Percentiles rank a stretch among this genome's conserved stretches.
These are phyloP conservation scores for Bilobella aurantiaca DNA, from an alignment of 1,140 invertebrate genomes.

Conservation along the genomic window DNA sequence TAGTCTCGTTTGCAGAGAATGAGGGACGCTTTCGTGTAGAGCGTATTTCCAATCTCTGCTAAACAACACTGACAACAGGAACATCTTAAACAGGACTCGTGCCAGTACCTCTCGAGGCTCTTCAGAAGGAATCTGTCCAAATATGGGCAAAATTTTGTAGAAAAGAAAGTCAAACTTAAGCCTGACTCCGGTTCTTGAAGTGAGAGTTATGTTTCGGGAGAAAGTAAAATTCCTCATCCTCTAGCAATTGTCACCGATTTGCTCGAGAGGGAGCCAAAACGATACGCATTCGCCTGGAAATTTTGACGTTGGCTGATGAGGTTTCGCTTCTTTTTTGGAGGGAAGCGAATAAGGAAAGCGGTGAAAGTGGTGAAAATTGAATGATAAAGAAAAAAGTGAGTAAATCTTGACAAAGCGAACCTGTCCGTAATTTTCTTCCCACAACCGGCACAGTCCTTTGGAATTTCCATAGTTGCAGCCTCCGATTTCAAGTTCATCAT, in stretches of 20 bases:
- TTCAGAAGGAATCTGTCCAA: slow-evolving; percentile 54
- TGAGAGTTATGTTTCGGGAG: background rate
- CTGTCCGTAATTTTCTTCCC: slow-evolving; percentile 76
- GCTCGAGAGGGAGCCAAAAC: background rate
- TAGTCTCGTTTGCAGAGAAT: slow-evolving; percentile 88
- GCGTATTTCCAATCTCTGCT: slow-evolving; percentile 80
- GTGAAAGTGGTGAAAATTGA: background rate
- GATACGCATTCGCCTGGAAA: background rate
- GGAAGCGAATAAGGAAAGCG: background rate
- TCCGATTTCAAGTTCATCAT: slow-evolving; percentile 50
- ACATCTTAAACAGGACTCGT: slow-evolving; percentile 88
- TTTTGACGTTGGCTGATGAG: background rate
- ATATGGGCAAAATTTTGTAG: no score
- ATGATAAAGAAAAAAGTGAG: background rate
- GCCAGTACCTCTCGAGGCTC: slow-evolving; percentile 80
- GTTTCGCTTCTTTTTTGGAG: background rate
- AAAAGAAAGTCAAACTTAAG: no score
- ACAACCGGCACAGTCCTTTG: slow-evolving; percentile 68
- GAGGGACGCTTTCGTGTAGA: slow-evolving; percentile 84
- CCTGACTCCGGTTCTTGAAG: no score
- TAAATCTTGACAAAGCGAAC: slow-evolving; percentile 33
- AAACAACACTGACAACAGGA: slow-evolving; percentile 83
- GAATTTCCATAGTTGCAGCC: slow-evolving; percentile 38
- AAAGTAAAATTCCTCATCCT: background rate
- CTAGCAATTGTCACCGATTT: background rate